Evolutionary conservation across 1,140 invertebrate species (phyloP).

Genomic region (Drosophila subobscura): DNA sequence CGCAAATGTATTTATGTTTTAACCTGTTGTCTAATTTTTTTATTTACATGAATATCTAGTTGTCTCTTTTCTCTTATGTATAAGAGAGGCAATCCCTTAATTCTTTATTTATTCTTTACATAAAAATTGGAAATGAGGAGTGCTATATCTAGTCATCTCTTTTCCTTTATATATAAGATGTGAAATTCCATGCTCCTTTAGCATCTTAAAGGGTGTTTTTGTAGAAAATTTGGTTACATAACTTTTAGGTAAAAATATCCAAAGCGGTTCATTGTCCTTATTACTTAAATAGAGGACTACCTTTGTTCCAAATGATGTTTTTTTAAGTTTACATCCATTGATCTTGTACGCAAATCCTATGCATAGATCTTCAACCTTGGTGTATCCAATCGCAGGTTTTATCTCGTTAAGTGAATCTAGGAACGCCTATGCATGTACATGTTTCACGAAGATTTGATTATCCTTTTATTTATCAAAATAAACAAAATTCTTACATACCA

Average conservation of each 20-base stretch:
- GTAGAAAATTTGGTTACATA: conserved; percentile 7
- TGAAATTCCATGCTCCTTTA: conserved; percentile 7
- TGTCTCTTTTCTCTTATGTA: too few relatives aligned
- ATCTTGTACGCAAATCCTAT: conserved; percentile 1
- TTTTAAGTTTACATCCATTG: conserved; percentile 1
- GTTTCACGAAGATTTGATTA: too few relatives aligned
- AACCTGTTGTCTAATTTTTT: too few relatives aligned
- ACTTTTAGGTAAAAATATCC: conserved; percentile 8
- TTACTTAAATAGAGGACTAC: too few relatives aligned
- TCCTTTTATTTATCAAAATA: too few relatives aligned
- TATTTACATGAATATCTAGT: too few relatives aligned
- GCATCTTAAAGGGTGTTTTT: background rate
- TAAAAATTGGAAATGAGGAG: background rate
- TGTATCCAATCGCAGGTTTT: background rate
- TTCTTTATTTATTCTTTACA: conserved; percentile 1
- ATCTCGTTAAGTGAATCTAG: background rate
- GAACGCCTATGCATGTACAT: conserved; percentile 1
- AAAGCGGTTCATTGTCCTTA: too few relatives aligned
- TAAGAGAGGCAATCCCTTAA: background rate
- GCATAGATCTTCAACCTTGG: conserved; percentile 2
- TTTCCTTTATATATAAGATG: conserved; percentile 11
- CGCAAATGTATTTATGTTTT: too few relatives aligned
- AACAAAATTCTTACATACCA: too few relatives aligned
- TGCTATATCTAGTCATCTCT: background rate
- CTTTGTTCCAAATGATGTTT: background rate